Base-by-base conservation (phyloP, 2,888 invertebrate species). In the Agonopterix alstromeriana region DNA sequence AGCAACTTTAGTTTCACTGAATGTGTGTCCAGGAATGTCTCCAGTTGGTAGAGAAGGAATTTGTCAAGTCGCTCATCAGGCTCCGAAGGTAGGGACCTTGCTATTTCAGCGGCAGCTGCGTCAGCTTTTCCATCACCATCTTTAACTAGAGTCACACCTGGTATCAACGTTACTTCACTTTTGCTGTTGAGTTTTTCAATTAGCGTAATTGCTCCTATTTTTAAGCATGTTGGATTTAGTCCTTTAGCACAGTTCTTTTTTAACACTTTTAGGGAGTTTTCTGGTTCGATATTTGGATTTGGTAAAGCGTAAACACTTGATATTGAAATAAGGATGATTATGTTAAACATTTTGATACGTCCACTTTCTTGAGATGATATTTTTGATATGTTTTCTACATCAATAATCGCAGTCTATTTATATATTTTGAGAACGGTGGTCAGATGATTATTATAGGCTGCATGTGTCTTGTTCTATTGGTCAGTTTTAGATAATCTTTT, bases 1-100 rank as follows among this genome's bases (percentile, higher is more conserved):
- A 93, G 82, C 10, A 95, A 82, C 61, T 92, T 92, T 52, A 95
- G 86, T 47, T 93, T 92, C 55, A 95, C 81, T 0, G 93, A 91
- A 60, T 94, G 94, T 10, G 92, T 92, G 70, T 91, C 92, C 46
- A 95, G 69, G 57, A 94, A 93, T 43, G 90, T 90, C 12, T 92
- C 91, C 40, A 95, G 76, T 63, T 93, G 93, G 58, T 92, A 92
- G 56, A 94, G 65, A 36, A 95, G 88, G 60, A 91, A 93, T 9
- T 93, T 93, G 67, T 95, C 94, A 48, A 95, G 74, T 10, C 93
- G 90, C 10, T 92, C 93, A 61, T 93, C 93, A 1, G 93, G 91
- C 64, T 94, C 93, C 47, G 92, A 91, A 0, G 94, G 93, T 61
- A 93, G 91, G 45, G 92, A 92, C 55, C 93, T 90, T 0, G 94